phyloP scores from a whole-genome alignment of 2,888 invertebrate species.

The Spodoptera picta region DNA sequence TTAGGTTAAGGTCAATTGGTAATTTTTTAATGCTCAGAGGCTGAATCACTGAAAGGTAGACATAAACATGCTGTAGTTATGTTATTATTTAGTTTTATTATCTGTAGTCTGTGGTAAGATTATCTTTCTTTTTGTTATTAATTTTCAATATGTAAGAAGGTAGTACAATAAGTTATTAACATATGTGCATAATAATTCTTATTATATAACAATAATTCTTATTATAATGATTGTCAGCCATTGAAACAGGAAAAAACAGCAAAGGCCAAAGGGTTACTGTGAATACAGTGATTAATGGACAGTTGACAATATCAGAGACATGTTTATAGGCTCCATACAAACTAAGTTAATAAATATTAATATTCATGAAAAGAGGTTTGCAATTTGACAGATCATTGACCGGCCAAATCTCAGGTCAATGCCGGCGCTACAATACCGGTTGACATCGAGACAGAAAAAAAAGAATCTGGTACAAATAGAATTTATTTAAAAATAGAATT shows the following conservation, averaged over 20 bases:
- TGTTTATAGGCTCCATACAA: too few relatives aligned
- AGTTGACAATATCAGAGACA: neutral
- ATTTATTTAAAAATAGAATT: neutral
- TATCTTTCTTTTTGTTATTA: too few relatives aligned
- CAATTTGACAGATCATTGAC: constrained; percentile 42
- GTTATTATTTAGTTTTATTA: too few relatives aligned
- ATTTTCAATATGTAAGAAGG: too few relatives aligned
- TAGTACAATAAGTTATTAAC: neutral
- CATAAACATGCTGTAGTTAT: too few relatives aligned
- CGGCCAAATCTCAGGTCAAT: constrained; percentile 38
- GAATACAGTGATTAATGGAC: neutral
- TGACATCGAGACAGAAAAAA: constrained; percentile 2
- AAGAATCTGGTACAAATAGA: too few relatives aligned
- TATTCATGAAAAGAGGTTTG: too few relatives aligned
- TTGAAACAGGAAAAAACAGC: constrained; percentile 21
- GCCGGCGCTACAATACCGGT: constrained; percentile 33
- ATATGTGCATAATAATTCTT: neutral
- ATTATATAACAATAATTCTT: neutral
- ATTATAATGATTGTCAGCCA: constrained; percentile 8
- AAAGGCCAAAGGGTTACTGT: constrained; percentile 6
- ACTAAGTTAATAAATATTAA: too few relatives aligned
- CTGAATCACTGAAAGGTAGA: too few relatives aligned
- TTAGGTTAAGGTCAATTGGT: constrained; percentile 15
- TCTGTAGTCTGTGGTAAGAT: too few relatives aligned
- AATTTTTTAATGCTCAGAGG: too few relatives aligned